A percentile compares a stretch with the other conserved stretches of the same genome.
These are phyloP conservation scores for Pelobates fuscus DNA, from an alignment of 2,113 vertebrate genomes.

Conservation along the genomic window DNA sequence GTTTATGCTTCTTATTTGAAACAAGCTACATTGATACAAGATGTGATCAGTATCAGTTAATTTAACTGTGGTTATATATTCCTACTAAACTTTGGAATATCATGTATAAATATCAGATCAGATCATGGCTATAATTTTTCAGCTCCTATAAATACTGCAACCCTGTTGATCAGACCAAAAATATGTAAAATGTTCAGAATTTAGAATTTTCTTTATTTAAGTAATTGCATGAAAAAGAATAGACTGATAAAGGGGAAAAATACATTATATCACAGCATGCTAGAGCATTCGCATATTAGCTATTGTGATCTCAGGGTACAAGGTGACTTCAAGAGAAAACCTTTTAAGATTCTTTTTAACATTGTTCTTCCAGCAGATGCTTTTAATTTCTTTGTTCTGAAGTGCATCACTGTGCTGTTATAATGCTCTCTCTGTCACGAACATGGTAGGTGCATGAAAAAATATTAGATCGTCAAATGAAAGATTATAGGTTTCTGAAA, in stretches of 20 bases:
- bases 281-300: constrained; percentile 18
- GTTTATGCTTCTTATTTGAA: too few species aligned
- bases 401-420: neutral
- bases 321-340: constrained; percentile 33
- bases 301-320: constrained; percentile 7
- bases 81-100: too few species aligned
- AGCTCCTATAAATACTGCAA: too few species aligned
- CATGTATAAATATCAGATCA: too few species aligned
- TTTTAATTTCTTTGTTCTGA: constrained; percentile 28
- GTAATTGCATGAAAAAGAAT: neutral
- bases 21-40: too few species aligned
- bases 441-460: constrained; percentile 1
- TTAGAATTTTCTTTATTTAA: neutral
- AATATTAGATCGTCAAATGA: constrained; percentile 39
- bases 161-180: too few species aligned
- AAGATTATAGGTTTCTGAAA: constrained; percentile 29
- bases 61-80: too few species aligned
- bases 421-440: constrained; percentile 23
- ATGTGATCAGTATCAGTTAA: too few species aligned
- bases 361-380: constrained; percentile 35
- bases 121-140: too few species aligned
- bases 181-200: too few species aligned
- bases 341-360: constrained; percentile 33
- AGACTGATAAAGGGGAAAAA: too few species aligned
- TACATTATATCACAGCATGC: neutral